phyloP scores from a whole-genome alignment of 2,113 vertebrate species.

The Neogobius melanostomus region DNA sequence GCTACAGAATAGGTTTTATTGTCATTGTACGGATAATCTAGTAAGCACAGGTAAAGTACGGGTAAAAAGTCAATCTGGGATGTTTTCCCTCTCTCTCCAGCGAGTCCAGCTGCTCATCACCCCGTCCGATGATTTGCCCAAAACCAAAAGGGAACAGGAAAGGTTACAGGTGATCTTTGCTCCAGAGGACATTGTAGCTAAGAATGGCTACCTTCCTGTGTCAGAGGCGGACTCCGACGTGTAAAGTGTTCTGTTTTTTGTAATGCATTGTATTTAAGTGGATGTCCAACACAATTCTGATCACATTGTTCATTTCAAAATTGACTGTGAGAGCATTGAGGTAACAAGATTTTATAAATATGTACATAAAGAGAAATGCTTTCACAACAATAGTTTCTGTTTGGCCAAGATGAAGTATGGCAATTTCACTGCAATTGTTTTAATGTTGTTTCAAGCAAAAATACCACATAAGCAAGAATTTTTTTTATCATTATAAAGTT shows the following conservation, averaged over 20 bases:
- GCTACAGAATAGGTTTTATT: background rate
- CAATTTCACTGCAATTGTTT: background rate
- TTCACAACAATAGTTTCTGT: too few relatives aligned
- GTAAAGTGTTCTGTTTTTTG: conserved; percentile 33
- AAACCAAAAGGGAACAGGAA: conserved; percentile 76
- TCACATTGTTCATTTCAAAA: too few relatives aligned
- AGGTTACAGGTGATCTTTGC: conserved; percentile 69
- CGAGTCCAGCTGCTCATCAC: conserved; percentile 68
- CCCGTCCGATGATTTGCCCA: conserved; percentile 72
- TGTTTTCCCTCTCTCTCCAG: conserved; percentile 41
- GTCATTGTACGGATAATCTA: too few relatives aligned
- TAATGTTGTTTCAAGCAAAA: background rate
- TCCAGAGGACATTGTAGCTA: conserved; percentile 38
- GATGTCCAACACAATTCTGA: too few relatives aligned
- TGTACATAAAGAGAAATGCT: too few relatives aligned
- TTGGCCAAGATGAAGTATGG: too few relatives aligned
- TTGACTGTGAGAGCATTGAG: too few relatives aligned
- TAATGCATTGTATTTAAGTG: too few relatives aligned
- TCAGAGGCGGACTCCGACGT: conserved; percentile 64
- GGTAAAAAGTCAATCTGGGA: too few relatives aligned
- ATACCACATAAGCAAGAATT: background rate
- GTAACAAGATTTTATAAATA: too few relatives aligned
- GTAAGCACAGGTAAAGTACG: too few relatives aligned
- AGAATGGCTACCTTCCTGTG: conserved; percentile 62
- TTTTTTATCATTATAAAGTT: background rate